Evolutionary conservation across 2,113 vertebrate genomes (phyloP), one percentile per base, ranked within the genome.

Genomic region (Actinemys pallida): DNA sequence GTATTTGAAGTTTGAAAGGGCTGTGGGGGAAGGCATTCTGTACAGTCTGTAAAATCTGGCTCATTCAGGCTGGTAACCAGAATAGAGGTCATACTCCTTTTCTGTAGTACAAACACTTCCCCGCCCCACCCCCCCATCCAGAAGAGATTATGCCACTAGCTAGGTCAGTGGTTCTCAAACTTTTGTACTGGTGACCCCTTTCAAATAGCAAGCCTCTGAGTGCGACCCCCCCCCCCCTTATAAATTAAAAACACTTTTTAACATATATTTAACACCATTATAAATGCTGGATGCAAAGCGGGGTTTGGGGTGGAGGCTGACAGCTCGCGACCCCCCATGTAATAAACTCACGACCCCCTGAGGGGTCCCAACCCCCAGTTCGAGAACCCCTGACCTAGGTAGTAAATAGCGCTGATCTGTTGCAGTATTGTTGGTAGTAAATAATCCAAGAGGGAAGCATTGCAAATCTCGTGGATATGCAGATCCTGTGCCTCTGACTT

Each of bases 401-500:
- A 69, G 65, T n/a, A 0, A 0, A 13, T 53, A 69, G 57, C 29
- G 91, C 4, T 1, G 3, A 12, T 81, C 3, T 45, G 5, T 27
- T 42, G 76, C 82, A 45, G 50, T 75, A 1, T 84, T 27, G 62
- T 84, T 29, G 47, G 47, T 54, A 84, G 86, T 50, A 65, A 85
- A 72, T 49, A 3, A 6, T 47, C 57, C 84, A 75, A 16, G 59
- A 31, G 13, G 14, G 29, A 83, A 16, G 3, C 24, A 39, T 2
- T 47, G 91, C 52, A 84, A 53, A 25, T 59, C 82, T 17, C 8
- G 52, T 13, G n/a, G 62, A 87, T 6, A 6, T 81, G 49, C 35
- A 14, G 17, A 31, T 80, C n/a, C 29, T 75, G 50, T 89, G 76
- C 35, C 59, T 92, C 69, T 59, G 87, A 89, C 31, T 81, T 76